Percentiles rank a stretch among this genome's conserved stretches.
These are phyloP conservation scores for Ptychobarbus kaznakovi DNA, from an alignment of 2,797 vertebrate species.

Conservation along the genomic window DNA sequence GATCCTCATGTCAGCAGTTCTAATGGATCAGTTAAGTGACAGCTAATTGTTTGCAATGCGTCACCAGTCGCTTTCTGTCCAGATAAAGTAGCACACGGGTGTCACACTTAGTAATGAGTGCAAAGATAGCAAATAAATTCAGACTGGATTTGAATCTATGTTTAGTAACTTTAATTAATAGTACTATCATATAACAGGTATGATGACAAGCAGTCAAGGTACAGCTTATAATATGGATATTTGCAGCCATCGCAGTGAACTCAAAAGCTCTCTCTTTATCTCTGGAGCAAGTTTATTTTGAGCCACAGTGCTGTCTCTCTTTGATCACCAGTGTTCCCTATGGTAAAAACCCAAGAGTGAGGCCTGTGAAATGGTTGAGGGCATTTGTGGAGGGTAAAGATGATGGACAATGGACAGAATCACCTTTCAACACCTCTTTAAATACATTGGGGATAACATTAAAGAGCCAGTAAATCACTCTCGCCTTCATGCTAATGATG, in stretches of 20 bases:
- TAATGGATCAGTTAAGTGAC: constrained; percentile 2
- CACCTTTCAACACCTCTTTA: constrained; percentile 50
- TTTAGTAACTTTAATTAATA: constrained; percentile 16
- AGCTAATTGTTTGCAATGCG: neutral
- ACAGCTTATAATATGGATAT: constrained; percentile 17
- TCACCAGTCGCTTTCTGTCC: neutral
- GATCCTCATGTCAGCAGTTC: constrained; percentile 2
- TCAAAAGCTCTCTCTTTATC: constrained; percentile 46
- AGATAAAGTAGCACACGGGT: neutral
- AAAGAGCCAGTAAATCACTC: constrained; percentile 48
- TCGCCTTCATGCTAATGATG: constrained; percentile 15
- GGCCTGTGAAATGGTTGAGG: constrained; percentile 32
- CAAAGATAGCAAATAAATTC: neutral
- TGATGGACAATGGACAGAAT: constrained; percentile 46
- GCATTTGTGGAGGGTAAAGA: constrained; percentile 38
- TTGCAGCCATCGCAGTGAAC: neutral
- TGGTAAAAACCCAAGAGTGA: constrained; percentile 25
- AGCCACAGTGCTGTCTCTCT: constrained; percentile 24
- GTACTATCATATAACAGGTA: neutral
- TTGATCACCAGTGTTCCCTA: constrained; percentile 44
- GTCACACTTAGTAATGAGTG: neutral
- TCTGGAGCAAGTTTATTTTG: constrained; percentile 37
- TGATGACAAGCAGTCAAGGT: constrained; percentile 1
- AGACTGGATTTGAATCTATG: neutral
- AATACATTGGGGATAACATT: constrained; percentile 54